Conservation (phyloP, 2,888 invertebrate genomes). For the Camptogramma bilineatum region DNA sequence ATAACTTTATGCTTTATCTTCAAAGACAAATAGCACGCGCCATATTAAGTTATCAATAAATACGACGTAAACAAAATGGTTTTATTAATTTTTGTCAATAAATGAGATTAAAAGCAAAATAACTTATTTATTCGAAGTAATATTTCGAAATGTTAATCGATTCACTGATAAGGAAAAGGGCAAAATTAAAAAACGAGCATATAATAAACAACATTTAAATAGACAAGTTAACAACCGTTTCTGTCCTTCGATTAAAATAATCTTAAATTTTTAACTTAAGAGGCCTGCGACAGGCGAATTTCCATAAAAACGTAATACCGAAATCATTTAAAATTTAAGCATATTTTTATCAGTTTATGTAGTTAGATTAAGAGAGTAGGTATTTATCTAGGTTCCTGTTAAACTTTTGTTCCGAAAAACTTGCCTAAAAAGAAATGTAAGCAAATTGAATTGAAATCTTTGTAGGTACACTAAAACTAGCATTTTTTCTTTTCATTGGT, state of each 20-base stretch:
- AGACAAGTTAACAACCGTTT: constrained; percentile 21
- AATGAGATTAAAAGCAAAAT: neutral
- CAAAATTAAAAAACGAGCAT: constrained; percentile 9
- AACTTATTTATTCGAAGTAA: constrained; percentile 2
- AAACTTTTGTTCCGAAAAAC: too few species aligned
- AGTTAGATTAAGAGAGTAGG: too few species aligned
- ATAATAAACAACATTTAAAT: constrained; percentile 33
- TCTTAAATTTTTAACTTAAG: constrained; percentile 14
- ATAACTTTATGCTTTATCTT: constrained; percentile 8
- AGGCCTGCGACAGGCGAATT: too few species aligned
- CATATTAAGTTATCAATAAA: neutral
- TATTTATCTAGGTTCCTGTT: too few species aligned
- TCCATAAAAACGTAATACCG: too few species aligned
- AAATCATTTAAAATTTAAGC: too few species aligned
- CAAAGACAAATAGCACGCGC: neutral
- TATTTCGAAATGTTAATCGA: constrained; percentile 31
- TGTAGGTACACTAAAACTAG: too few species aligned
- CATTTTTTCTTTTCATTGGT: too few species aligned
- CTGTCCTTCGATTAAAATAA: constrained; percentile 25
- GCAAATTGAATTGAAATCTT: too few species aligned
- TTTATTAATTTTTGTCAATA: neutral
- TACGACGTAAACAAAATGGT: neutral
- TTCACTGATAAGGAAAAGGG: constrained; percentile 29
- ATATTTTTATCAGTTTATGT: too few species aligned
- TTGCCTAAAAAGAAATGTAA: too few species aligned